These are phyloP conservation scores for Rhincodon typus DNA, from an alignment of 2,797 vertebrate genomes.

Conservation along the genomic window DNA sequence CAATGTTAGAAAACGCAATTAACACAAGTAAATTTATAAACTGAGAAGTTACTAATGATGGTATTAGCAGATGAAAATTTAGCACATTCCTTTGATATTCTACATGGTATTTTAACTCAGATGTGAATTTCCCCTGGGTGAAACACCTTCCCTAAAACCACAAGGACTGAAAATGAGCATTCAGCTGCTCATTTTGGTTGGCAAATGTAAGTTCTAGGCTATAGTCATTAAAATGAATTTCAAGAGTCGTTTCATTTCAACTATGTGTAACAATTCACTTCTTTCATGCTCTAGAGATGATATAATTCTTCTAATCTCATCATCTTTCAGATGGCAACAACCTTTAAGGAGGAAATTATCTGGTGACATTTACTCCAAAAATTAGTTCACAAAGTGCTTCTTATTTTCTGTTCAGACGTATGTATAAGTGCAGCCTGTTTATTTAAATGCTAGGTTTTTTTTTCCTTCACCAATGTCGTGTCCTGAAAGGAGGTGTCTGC, in stretches of 20 bases:
- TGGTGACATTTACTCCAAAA: background rate
- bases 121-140: background rate
- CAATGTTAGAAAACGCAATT: background rate
- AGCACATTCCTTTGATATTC: background rate
- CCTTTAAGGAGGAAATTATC: background rate
- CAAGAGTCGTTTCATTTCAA: background rate
- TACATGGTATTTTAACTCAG: background rate
- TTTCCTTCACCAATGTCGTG: background rate
- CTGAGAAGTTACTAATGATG: background rate
- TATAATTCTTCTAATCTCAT: background rate
- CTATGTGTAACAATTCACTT: background rate
- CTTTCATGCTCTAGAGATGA: background rate
- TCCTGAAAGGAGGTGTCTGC: background rate
- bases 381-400: background rate
- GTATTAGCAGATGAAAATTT: background rate
- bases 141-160: background rate
- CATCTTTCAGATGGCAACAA: background rate
- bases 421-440: background rate
- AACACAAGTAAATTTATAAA: background rate
- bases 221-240: background rate
- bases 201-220: background rate
- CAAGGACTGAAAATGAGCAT: background rate
- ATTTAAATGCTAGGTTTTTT: background rate
- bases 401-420: background rate
- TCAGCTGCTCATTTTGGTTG: background rate